Base-by-base conservation (phyloP, 2,797 vertebrate genomes). In the Telmatherina bonti region DNA sequence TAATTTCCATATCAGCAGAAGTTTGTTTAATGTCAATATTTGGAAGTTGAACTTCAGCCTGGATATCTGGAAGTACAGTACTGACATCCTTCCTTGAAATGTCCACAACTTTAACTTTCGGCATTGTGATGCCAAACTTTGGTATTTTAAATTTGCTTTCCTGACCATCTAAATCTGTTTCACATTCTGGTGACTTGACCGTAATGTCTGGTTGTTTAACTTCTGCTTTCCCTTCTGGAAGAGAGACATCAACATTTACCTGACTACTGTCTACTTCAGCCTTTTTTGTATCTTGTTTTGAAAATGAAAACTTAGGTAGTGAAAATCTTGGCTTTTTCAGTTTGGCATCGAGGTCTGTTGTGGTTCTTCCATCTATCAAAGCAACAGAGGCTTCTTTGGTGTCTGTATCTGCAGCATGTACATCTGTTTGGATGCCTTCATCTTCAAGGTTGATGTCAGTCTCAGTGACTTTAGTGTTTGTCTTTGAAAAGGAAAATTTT, bases 401-500 rank as follows among this genome's bases (percentile, higher is more conserved):
- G 3, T 81, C 38, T 35, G 38, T 30, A 12, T 72, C 74, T 9
- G 78, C 69, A 16, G 62, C 52, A 36, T 70, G 27, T 2, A 72
- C 8, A 0, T 76, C 67, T 56, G 13, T 60, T 72, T 78, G 65
- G 3, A 35, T 12, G n/a, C 84, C 74, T 78, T 59, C 31, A 22
- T 60, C 49, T 53, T 68, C 63, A 49, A 77, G 31, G 67, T 29
- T 84, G 18, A 72, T 49, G 55, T 88, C 79, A 68, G 69, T 22
- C 24, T 89, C 85, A 54, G 74, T 67, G 4, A 20, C 30, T 24
- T 88, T 86, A 26, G 66, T 60, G 60, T 82, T 83, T 70, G 68
- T 30, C 78, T 88, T 92, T 72, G 91, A 85, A 72, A 93, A 88
- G 45, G 86, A 87, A 81, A 89, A 78, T 54, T 31, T 89, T 6